phyloP scores from a whole-genome alignment of 2,888 invertebrate genomes.

The Phyllotreta striolata region DNA sequence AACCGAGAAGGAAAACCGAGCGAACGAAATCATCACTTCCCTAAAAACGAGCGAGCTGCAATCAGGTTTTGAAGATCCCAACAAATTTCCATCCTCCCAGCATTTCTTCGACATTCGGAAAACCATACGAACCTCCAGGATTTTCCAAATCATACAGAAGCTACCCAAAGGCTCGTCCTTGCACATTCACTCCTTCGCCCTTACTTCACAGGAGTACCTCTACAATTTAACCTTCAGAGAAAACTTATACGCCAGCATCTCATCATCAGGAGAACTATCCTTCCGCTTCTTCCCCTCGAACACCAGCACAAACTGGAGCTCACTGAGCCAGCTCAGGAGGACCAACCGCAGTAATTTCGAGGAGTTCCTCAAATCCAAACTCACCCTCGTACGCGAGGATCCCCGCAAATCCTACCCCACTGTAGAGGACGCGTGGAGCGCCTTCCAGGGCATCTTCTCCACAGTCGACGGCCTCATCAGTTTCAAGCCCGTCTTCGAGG shows the following conservation, averaged over 20 bases:
- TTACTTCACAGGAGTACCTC: constrained; percentile 1
- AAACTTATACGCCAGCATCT: constrained; percentile 29
- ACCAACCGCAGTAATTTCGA: constrained; percentile 61
- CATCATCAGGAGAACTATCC: constrained; percentile 8
- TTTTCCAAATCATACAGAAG: constrained; percentile 70
- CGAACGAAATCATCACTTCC: constrained; percentile 53
- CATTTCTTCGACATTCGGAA: constrained; percentile 72
- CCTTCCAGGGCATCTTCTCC: constrained; percentile 63
- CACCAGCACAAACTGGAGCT: constrained; percentile 27
- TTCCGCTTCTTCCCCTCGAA: constrained; percentile 27
- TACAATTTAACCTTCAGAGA: constrained; percentile 19
- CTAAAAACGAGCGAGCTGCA: constrained; percentile 53
- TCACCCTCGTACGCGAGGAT: constrained; percentile 66
- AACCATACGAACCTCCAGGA: constrained; percentile 68
- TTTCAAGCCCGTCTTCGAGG: constrained; percentile 66
- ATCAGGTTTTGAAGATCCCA: constrained; percentile 49
- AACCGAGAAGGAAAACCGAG: constrained; percentile 48
- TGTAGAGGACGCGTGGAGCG: constrained; percentile 62
- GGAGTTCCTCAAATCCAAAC: constrained; percentile 62
- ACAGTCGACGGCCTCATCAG: constrained; percentile 58
- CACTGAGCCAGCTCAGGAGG: constrained; percentile 40
- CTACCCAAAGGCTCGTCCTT: constrained; percentile 80
- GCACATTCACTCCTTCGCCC: constrained; percentile 68
- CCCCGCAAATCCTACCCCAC: constrained; percentile 54
- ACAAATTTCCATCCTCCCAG: constrained; percentile 67